Percentiles rank a stretch among this genome's conserved stretches.
These are phyloP conservation scores for Anguilla pacifica DNA, from an alignment of 2,797 vertebrate species.

Conservation along the genomic window DNA sequence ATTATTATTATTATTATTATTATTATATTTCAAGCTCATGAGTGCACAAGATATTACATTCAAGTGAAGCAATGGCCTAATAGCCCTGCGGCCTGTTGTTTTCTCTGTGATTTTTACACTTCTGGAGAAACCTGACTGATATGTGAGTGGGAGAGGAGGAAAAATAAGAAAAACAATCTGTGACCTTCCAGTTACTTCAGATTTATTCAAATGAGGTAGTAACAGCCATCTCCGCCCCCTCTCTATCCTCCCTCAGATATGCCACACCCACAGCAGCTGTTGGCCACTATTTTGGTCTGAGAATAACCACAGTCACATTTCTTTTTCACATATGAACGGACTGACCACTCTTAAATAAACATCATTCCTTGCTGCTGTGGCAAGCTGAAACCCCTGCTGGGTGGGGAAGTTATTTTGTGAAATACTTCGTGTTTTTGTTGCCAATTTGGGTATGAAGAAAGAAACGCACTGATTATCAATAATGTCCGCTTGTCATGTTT, in stretches of 20 bases:
- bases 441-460: background rate
- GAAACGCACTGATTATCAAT: background rate
- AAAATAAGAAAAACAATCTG: slow-evolving; percentile 31
- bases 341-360: slow-evolving; percentile 17
- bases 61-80: background rate
- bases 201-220: slow-evolving; percentile 17
- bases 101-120: background rate
- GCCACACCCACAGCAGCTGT: slow-evolving; percentile 57
- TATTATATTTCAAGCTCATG: no score
- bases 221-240: slow-evolving; percentile 37
- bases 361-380: background rate
- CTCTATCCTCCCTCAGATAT: slow-evolving; percentile 37
- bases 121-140: background rate
- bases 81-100: background rate
- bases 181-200: slow-evolving; percentile 44
- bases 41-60: background rate
- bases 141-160: background rate
- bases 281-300: slow-evolving; percentile 64
- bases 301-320: slow-evolving; percentile 49
- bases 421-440: background rate
- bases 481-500: background rate
- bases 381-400: background rate
- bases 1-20: background rate
- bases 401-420: background rate
- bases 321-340: background rate